phyloP scores from a whole-genome alignment of 2,113 vertebrate genomes.

The Gobiocypris rarus region DNA sequence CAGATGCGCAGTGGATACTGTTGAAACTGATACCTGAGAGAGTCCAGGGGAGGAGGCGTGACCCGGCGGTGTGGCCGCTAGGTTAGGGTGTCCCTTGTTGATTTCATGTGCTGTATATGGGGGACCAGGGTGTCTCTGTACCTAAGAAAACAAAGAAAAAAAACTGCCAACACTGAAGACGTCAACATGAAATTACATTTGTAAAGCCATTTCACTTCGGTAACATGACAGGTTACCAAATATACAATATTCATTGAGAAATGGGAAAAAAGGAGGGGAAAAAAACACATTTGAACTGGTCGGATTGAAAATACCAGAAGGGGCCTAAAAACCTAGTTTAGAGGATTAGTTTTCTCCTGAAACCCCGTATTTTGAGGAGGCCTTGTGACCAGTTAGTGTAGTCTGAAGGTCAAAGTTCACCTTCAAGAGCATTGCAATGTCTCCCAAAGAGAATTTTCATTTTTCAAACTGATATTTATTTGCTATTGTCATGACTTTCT shows the following conservation, averaged over 20 bases:
- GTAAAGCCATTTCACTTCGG: not conserved
- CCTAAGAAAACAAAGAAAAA: conserved; percentile 65
- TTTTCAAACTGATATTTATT: not conserved
- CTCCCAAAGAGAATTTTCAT: not conserved
- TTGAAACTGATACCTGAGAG: conserved; percentile 90
- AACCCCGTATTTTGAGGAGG: not conserved
- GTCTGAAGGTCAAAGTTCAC: not conserved
- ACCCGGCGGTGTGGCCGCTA: conserved; percentile 91
- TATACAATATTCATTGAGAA: not conserved
- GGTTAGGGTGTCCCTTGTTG: conserved; percentile 93
- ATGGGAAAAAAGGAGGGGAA: too few relatives aligned
- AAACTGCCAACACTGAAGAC: not conserved
- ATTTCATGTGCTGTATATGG: conserved; percentile 92
- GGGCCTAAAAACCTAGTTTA: not conserved
- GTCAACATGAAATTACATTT: not conserved
- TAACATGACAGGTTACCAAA: not conserved
- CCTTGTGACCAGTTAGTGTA: not conserved
- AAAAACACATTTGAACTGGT: not conserved
- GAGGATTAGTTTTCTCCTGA: not conserved
- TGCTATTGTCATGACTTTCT: not conserved
- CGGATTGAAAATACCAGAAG: not conserved
- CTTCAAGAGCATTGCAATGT: not conserved
- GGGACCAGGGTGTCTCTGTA: conserved; percentile 89
- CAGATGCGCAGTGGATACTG: conserved; percentile 68
- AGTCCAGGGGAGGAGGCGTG: conserved; percentile 94